Base-by-base conservation (phyloP, 2,797 vertebrate genomes). In the Danio jaintianensis region DNA sequence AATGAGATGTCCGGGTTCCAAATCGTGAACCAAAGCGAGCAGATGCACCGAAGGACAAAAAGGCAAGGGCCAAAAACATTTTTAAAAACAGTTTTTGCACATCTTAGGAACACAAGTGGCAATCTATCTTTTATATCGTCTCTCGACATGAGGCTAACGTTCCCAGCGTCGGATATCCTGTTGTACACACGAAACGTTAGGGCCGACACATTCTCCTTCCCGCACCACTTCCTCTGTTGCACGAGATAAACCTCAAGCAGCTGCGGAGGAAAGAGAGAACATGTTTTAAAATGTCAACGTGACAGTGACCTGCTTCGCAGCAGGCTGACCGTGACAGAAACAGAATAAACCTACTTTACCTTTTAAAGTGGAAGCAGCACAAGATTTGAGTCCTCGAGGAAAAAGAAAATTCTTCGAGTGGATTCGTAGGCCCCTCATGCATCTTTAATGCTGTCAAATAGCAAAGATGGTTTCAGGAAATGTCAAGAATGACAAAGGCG, bases 161-260 rank as follows among this genome's bases (percentile, higher is more conserved):
- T 91, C 90, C 85, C 88, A 89, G 82, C 88, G 78, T 93, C 88
- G 91, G 92, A 94, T 91, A 92, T 94, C 92, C 92, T 92, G 93
- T 91, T 92, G 79, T 83, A 88, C 88, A 90, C 87, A 89, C 88
- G 82, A 82, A 78, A 86, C 82, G 86, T 85, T 90, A 84, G 85
- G 85, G 63, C 75, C 79, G 68, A 87, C 78, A 66, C 61, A 55
- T 81, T 77, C 86, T 86, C 84, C 84, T 89, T 86, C 85, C 86
- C 84, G 79, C 89, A 91, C 89, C 91, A 91, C 92, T 93, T 94
- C 92, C 93, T 93, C 89, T 90, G 81, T 87, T 85, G 81, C 75
- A 88, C 36, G 64, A 78, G 85, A 87, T 89, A 88, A 90, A 91
- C 90, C 90, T 91, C 89, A 66, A 88, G 84, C 90, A 90, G 91